phyloP scores from a whole-genome alignment of 2,888 invertebrate species.

The Andrena bicolor region DNA sequence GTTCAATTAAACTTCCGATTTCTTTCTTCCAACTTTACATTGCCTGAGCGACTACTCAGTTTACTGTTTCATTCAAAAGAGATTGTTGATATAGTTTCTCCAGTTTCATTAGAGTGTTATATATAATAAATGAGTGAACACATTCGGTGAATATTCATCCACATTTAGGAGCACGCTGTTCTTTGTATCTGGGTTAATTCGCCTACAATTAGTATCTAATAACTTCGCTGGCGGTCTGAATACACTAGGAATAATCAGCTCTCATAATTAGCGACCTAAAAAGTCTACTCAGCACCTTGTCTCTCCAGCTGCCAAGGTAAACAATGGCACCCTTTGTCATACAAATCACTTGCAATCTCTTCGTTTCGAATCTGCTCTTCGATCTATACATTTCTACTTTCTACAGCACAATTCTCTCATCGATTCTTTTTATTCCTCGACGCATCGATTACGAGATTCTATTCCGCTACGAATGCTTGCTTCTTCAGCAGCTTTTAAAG shows the following conservation, averaged over 20 bases:
- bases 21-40: too few species aligned
- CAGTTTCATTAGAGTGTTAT: too few species aligned
- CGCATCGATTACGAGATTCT: neutral
- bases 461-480: neutral
- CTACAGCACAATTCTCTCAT: neutral
- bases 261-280: constrained; percentile 30
- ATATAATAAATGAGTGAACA: too few species aligned
- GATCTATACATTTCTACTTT: constrained; percentile 11
- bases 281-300: neutral
- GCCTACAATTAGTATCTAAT: constrained; percentile 32
- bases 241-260: constrained; percentile 14
- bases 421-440: neutral
- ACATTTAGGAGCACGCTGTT: too few species aligned
- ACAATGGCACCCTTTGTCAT: constrained; percentile 24
- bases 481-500: neutral
- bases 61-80: too few species aligned
- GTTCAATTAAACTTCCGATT: too few species aligned
- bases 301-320: neutral
- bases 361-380: constrained; percentile 18
- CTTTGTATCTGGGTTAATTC: constrained; percentile 13
- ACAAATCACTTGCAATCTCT: constrained; percentile 35
- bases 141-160: too few species aligned
- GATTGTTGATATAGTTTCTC: too few species aligned
- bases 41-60: too few species aligned
- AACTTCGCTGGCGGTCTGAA: neutral